Percentiles rank a stretch among this genome's conserved stretches.
These are phyloP conservation scores for Nyctalus aviator DNA, from an alignment of 2,797 vertebrate genomes.

Conservation along the genomic window DNA sequence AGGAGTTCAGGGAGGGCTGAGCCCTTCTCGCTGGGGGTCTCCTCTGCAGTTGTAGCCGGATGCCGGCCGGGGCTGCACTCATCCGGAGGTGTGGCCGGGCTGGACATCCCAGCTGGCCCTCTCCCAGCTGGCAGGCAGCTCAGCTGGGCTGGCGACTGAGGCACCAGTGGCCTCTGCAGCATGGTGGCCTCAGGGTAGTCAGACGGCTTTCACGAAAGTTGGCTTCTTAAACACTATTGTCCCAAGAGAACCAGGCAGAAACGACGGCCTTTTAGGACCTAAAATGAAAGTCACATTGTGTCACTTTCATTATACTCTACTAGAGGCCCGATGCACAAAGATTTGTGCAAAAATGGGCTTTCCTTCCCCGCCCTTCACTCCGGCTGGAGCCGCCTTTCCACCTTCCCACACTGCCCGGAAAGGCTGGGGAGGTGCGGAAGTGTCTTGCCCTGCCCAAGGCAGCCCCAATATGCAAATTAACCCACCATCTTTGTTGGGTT, in stretches of 20 bases:
- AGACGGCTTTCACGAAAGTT: neutral
- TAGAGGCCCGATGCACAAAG: too few species aligned
- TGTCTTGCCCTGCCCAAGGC: too few species aligned
- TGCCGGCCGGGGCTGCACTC: neutral
- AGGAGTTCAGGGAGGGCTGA: neutral
- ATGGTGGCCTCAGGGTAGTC: neutral
- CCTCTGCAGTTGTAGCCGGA: neutral
- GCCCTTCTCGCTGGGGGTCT: neutral
- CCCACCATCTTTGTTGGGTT: too few species aligned
- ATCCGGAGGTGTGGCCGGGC: neutral
- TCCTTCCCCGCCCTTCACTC: too few species aligned
- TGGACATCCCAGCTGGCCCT: neutral
- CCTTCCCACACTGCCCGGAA: too few species aligned
- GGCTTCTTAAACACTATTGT: neutral
- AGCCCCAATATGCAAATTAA: too few species aligned
- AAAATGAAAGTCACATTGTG: accelerated
- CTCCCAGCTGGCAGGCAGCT: neutral
- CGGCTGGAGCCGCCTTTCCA: too few species aligned
- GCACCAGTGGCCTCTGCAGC: neutral
- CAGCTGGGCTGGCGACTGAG: neutral
- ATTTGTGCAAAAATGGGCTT: too few species aligned
- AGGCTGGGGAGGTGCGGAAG: too few species aligned
- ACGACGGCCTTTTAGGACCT: neutral
- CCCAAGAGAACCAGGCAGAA: neutral
- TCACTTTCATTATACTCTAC: neutral